phyloP scores from a whole-genome alignment of 1,140 invertebrate species.

The Alviniconcha marisindica region DNA sequence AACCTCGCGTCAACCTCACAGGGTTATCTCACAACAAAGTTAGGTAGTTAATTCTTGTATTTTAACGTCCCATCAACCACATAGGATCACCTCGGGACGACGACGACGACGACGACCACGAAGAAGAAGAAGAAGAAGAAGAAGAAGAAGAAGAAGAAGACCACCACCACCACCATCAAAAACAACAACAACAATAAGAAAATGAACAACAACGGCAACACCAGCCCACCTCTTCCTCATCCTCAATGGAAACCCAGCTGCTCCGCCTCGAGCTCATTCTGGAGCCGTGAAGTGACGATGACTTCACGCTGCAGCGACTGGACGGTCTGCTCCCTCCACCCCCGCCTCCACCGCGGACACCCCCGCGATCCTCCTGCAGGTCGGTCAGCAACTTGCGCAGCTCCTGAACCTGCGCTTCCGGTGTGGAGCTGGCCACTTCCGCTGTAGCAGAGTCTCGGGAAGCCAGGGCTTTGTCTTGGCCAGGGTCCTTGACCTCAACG shows the following conservation, averaged over 20 bases:
- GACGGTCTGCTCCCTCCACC: conserved; percentile 3
- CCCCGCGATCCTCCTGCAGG: background rate
- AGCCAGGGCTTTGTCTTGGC: too few relatives aligned
- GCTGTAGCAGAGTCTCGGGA: background rate
- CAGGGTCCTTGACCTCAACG: background rate
- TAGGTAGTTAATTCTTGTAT: too few relatives aligned
- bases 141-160: background rate
- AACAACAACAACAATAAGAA: background rate
- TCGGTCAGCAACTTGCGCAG: background rate
- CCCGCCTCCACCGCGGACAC: background rate
- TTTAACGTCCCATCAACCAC: background rate
- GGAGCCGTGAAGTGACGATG: conserved; percentile 12
- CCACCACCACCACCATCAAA: background rate
- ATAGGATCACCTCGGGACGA: background rate
- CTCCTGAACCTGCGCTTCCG: conserved; percentile 1
- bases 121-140: background rate
- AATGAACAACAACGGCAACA: background rate
- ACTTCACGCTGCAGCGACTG: conserved; percentile 13
- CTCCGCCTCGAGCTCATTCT: background rate
- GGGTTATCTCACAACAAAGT: too few relatives aligned
- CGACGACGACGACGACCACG: background rate
- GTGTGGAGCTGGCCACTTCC: background rate
- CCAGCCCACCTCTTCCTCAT: conserved; percentile 4
- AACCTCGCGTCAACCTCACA: too few relatives aligned
- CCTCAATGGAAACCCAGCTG: conserved; percentile 5